Percentiles rank a stretch among this genome's conserved stretches.
These are phyloP conservation scores for Tanaodytes sp. DNA, from an alignment of 2,888 invertebrate genomes.

Conservation along the genomic window DNA sequence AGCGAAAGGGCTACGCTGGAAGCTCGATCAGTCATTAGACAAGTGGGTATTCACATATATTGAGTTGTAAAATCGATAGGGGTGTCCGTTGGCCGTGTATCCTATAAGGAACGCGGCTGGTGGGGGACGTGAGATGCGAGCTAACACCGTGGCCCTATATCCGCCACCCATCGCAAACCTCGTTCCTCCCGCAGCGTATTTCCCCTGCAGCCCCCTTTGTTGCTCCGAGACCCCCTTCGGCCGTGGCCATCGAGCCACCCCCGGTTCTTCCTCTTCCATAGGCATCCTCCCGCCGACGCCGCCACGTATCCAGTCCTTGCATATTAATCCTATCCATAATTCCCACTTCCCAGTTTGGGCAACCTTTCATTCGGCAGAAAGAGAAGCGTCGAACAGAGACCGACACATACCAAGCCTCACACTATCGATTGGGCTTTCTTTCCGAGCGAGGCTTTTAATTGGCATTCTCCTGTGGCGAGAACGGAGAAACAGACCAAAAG, in stretches of 20 bases:
- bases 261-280: slow-evolving; percentile 59
- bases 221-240: slow-evolving; percentile 67
- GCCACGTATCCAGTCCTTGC: slow-evolving; percentile 73
- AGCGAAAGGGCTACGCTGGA: slow-evolving; percentile 69
- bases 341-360: slow-evolving; percentile 73
- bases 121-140: slow-evolving; percentile 68
- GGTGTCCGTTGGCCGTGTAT: slow-evolving; percentile 72
- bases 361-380: slow-evolving; percentile 70
- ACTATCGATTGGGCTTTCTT: slow-evolving; percentile 66
- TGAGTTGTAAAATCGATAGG: slow-evolving; percentile 74
- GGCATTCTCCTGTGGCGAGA: slow-evolving; percentile 71
- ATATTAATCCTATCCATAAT: slow-evolving; percentile 74
- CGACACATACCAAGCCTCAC: slow-evolving; percentile 60
- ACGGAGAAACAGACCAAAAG: slow-evolving; percentile 61
- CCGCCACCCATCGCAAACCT: slow-evolving; percentile 56
- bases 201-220: slow-evolving; percentile 72
- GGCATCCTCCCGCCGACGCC: slow-evolving; percentile 62
- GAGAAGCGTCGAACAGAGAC: slow-evolving; percentile 59
- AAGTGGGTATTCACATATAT: slow-evolving; percentile 73
- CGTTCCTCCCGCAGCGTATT: slow-evolving; percentile 59
- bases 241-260: slow-evolving; percentile 59
- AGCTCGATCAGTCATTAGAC: slow-evolving; percentile 74
- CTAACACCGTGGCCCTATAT: slow-evolving; percentile 57
- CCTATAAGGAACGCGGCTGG: slow-evolving; percentile 68
- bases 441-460: slow-evolving; percentile 71